Evolutionary conservation across 1,140 invertebrate genomes (phyloP).

Genomic region (Ceratina calcarata): DNA sequence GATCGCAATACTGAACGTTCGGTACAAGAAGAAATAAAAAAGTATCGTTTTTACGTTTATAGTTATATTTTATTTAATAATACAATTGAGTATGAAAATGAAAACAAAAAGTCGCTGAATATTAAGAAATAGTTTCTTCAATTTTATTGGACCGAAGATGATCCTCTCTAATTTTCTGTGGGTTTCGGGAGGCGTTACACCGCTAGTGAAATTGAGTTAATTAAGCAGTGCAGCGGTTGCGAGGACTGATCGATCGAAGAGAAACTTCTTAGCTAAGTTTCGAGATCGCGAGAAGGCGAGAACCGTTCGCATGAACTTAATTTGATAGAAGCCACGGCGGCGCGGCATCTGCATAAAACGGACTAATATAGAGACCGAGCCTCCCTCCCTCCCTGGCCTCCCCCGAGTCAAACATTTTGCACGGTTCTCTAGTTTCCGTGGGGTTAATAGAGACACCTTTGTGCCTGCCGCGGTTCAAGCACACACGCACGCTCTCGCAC

Average conservation of each 20-base stretch:
- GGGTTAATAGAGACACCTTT: constrained; percentile 40
- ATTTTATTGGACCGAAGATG: too few species aligned
- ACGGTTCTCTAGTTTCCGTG: constrained; percentile 46
- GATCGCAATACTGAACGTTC: not conserved
- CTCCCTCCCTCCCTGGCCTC: not conserved
- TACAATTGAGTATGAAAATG: not conserved
- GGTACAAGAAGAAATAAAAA: not conserved
- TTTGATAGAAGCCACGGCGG: constrained; percentile 54
- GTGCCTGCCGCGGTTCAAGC: constrained; percentile 26
- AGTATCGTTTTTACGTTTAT: too few species aligned
- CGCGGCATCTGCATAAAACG: constrained; percentile 47
- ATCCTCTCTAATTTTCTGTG: too few species aligned
- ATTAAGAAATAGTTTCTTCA: too few species aligned
- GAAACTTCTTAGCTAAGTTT: constrained; percentile 34
- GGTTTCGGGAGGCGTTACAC: too few species aligned
- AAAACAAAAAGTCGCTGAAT: not conserved
- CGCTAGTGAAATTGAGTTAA: not conserved
- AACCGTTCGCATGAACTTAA: constrained; percentile 47
- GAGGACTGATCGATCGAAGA: constrained; percentile 40
- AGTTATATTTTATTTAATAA: not conserved
- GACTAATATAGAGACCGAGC: constrained; percentile 57
- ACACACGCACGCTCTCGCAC: constrained; percentile 14
- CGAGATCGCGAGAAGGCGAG: constrained; percentile 33
- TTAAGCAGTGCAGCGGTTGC: constrained; percentile 19
- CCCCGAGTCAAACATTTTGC: constrained; percentile 43